A percentile compares a stretch with the other conserved stretches of the same genome.
Conservation (phyloP, 2,113 vertebrate species). For the Eclectus roratus region DNA sequence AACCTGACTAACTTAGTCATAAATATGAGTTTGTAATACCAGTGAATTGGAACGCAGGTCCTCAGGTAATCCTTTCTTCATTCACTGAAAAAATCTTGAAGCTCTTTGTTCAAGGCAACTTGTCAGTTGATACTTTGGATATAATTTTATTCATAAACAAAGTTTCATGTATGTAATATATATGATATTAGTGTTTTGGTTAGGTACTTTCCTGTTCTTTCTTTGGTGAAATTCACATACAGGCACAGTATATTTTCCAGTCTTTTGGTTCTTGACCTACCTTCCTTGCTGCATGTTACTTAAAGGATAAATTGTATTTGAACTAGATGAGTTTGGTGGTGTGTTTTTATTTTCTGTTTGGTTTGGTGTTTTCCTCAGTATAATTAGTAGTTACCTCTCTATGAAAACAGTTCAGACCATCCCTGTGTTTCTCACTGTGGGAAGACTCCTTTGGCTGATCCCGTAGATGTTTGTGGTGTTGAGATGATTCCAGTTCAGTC, state of each 20-base stretch:
- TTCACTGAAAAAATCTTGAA: not conserved
- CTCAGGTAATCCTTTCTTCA: not conserved
- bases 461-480: not conserved
- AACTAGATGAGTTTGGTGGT: not conserved
- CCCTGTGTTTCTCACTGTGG: not conserved
- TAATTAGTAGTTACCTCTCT: not conserved
- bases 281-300: not conserved
- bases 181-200: not conserved
- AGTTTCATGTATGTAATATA: not conserved
- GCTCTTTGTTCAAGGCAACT: not conserved
- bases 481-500: not conserved
- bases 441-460: not conserved
- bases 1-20: not conserved
- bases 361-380: not conserved
- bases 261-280: not conserved
- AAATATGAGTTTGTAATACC: not conserved
- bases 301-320: not conserved
- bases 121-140: not conserved
- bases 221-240: not conserved
- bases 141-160: not conserved
- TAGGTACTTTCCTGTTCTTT: not conserved
- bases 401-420: not conserved
- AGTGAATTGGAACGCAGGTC: not conserved
- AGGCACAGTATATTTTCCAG: not conserved
- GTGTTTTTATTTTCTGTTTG: not conserved